Base-by-base conservation (phyloP, 2,888 invertebrate species). In the Blera fallax region DNA sequence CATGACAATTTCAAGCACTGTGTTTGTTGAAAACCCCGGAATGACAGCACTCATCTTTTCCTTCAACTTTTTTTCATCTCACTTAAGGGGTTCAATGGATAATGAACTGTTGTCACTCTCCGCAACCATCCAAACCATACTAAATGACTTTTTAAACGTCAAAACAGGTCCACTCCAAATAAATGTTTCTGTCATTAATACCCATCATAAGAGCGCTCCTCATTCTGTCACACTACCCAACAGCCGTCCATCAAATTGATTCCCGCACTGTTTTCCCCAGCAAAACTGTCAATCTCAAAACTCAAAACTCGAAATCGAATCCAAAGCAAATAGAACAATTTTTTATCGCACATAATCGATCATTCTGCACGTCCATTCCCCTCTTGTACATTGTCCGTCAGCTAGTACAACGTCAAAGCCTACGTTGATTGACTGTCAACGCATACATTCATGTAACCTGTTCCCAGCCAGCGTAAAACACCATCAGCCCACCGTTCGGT, bases 291-390 rank as follows among this genome's bases (percentile, higher is more conserved):
- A 82, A 77, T 82, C 64, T 52, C 8, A 16, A 7, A 45, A 43
- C 18, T 14, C 54, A 10, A 3, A 64, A 79, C 64, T 78, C 69
- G 43, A 72, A 82, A 78, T 78, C 58, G 52, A 82, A 78, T 78
- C 56, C 29, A 70, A 78, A 72, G 52, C 70, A 58, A 82, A 78
- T 78, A 82, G 78, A 70, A 54, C 21, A 40, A 14, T 24, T 74
- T 79, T 79, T 76, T 84, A 84, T 84, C 80, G 74, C 80, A 80
- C 74, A 80, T 84, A 84, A 84, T 84, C 80, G 80, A 84, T 84
- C 84, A 80, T 50, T 80, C 64, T 10, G 65, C 64, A 60, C 83
- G 73, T 84, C 37, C 60, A 64, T 64, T 70, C 56, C 64, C 21
- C 64, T 16, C 37, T 54, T 60, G 58, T 58, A 48, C 16, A 62